Evolutionary conservation across 2,797 vertebrate species (phyloP), one percentile per base, ranked within the genome.

Genomic region (Huso huso): DNA sequence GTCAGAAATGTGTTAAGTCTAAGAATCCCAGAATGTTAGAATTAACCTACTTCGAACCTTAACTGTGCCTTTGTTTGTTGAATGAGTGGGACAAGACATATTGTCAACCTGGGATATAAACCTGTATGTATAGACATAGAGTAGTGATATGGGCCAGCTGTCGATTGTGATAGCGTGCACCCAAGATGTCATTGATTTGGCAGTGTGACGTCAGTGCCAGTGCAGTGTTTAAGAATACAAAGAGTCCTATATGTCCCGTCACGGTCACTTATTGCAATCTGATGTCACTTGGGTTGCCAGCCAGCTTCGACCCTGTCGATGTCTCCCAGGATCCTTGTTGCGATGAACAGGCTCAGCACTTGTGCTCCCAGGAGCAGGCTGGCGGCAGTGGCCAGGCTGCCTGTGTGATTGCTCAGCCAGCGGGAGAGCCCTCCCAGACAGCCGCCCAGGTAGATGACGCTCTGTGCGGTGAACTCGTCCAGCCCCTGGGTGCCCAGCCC

Each of bases 371-470:
- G 60, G 0, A 90, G n/a, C 0, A 70, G 13, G 0, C 87, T 1
- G 0, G 4, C 70, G 0, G 67, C 70, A 0, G 73, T 50, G 0
- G 73, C 81, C 0, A 91, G 81, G 37, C 82, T 58, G 4, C 74
- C 75, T 0, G 80, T 37, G 8, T 91, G 86, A 12, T 71, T 51
- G 1, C 67, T 75, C 1, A 96, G 78, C 95, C 93, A 96, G 48
- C 73, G 75, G 0, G 69, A 73, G n/a, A 97, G 82, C 6, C 75
- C 84, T 0, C 86, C 81, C n/a, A 90, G 63, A 0, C 95, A 98
- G 6, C 95, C 95, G 1, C 83, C 88, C 13, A 90, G 66, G 71
- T 89, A 85, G 71, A 95, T 83, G 1, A 83, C 18, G 0, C 74
- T 81, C 65, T 84, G 78, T 0, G 89, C 93, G 0, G 69, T 81